A percentile compares a stretch with the other conserved stretches of the same genome.
Evolutionary conservation across 2,888 invertebrate genomes (phyloP).

Genomic region (Hypomecis punctinalis): DNA sequence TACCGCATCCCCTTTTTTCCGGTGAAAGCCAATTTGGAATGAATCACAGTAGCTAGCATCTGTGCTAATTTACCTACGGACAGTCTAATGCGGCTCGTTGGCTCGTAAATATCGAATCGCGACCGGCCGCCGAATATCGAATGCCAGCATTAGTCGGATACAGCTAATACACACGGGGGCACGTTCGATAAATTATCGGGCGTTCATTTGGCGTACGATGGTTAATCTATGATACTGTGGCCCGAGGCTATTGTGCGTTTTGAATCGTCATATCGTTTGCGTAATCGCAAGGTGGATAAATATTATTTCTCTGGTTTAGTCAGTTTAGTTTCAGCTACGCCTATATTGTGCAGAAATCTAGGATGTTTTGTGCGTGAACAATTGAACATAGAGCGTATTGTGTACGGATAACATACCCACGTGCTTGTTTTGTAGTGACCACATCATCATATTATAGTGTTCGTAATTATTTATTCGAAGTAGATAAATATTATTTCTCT

Average conservation of each 20-base stretch:
- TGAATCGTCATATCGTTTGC: constrained; percentile 51
- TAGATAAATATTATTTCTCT: constrained; percentile 48
- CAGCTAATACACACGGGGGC: constrained; percentile 84
- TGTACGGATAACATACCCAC: too few relatives aligned
- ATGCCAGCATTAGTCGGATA: constrained; percentile 84
- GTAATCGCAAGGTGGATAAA: constrained; percentile 41
- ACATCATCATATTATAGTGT: too few relatives aligned
- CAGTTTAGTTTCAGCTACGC: constrained; percentile 38
- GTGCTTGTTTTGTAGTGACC: too few relatives aligned
- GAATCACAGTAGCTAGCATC: constrained; percentile 84
- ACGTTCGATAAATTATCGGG: constrained; percentile 82
- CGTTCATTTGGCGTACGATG: constrained; percentile 84
- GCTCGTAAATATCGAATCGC: constrained; percentile 83
- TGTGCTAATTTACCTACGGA: constrained; percentile 86
- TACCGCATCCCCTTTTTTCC: constrained; percentile 75
- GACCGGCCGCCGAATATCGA: constrained; percentile 84
- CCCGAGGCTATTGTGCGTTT: constrained; percentile 67
- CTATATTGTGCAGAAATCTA: constrained; percentile 14
- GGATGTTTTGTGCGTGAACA: not conserved
- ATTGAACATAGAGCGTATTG: too few relatives aligned
- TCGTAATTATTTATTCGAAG: too few relatives aligned
- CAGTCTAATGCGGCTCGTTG: constrained; percentile 83
- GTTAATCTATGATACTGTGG: constrained; percentile 81
- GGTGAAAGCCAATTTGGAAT: constrained; percentile 85
- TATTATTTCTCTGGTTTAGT: constrained; percentile 46